A percentile compares a stretch with the other conserved stretches of the same genome.
phyloP scores from a whole-genome alignment of 2,888 invertebrate species.

The Therioaphis trifolii region DNA sequence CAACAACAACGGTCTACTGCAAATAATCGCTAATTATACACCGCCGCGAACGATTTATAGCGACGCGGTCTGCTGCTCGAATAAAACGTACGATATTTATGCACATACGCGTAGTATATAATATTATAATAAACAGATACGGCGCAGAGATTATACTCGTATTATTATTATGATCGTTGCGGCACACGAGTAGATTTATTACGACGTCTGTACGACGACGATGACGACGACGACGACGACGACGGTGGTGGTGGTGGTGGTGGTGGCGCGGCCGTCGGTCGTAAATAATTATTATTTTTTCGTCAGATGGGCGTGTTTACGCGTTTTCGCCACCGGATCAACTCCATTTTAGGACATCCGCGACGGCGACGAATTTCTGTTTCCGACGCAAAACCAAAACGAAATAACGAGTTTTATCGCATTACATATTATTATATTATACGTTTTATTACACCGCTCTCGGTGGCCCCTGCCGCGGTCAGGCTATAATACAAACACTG shows the following conservation, averaged over 20 bases:
- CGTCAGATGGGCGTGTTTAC: conserved; percentile 22
- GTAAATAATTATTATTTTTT: conserved; percentile 11
- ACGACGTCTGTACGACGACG: neutral
- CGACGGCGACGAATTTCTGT: neutral
- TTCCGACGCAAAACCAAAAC: too few species aligned
- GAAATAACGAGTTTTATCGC: too few species aligned
- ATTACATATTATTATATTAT: too few species aligned
- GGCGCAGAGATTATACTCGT: too few species aligned
- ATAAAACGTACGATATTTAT: too few species aligned
- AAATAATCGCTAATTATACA: conserved; percentile 25
- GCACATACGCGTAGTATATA: too few species aligned
- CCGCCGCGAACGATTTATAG: neutral
- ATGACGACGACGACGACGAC: neutral
- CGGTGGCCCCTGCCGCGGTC: too few species aligned
- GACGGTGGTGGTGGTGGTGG: neutral
- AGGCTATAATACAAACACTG: too few species aligned
- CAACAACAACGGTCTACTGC: neutral
- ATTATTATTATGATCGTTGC: neutral
- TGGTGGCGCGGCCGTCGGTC: neutral
- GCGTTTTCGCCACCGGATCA: conserved; percentile 45
- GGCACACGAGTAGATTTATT: neutral
- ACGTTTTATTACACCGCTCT: too few species aligned
- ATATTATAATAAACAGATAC: too few species aligned
- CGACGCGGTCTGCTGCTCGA: too few species aligned
- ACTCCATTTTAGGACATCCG: conserved; percentile 46